phyloP scores from a whole-genome alignment of 2,113 vertebrate genomes.

The Falcunculus frontatus region DNA sequence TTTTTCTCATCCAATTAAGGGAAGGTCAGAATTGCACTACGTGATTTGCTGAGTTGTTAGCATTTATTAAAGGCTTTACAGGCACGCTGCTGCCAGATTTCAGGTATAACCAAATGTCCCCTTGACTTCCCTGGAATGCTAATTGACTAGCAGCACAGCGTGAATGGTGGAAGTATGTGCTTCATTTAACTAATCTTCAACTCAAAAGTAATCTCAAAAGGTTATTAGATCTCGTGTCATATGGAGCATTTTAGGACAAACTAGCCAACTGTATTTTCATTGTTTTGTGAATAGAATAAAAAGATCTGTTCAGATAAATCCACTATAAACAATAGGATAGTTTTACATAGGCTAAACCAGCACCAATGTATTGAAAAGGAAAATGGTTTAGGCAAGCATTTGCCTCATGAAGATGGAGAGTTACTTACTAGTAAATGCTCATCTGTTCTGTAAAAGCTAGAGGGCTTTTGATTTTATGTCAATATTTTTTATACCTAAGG shows the following conservation, averaged over 20 bases:
- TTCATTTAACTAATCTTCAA: conserved; percentile 29
- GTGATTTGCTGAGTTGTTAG: conserved; percentile 19
- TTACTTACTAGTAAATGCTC: conserved; percentile 34
- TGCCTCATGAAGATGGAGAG: conserved; percentile 36
- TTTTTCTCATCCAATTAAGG: conserved; percentile 10
- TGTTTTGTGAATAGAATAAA: conserved; percentile 43
- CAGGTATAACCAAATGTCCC: conserved; percentile 59
- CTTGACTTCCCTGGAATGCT: conserved; percentile 34
- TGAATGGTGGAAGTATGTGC: background rate
- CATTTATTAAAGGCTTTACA: conserved; percentile 37
- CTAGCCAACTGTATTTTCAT: conserved; percentile 16
- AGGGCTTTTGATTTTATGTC: conserved; percentile 68
- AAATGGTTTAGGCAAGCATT: conserved; percentile 11
- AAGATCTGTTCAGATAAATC: conserved; percentile 38
- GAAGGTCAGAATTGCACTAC: background rate
- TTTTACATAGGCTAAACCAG: conserved; percentile 51
- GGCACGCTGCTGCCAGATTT: conserved; percentile 50
- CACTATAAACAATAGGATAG: conserved; percentile 9
- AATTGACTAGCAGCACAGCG: conserved; percentile 12
- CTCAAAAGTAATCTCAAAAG: conserved; percentile 11
- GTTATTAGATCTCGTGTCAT: conserved; percentile 1
- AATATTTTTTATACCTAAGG: conserved; percentile 73
- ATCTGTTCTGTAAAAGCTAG: conserved; percentile 64
- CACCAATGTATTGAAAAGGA: conserved; percentile 33
- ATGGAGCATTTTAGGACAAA: conserved; percentile 59